Evolutionary conservation across 2,797 vertebrate genomes (phyloP), one percentile per base, ranked within the genome.

Genomic region (Mormyrus hasselquistii): DNA sequence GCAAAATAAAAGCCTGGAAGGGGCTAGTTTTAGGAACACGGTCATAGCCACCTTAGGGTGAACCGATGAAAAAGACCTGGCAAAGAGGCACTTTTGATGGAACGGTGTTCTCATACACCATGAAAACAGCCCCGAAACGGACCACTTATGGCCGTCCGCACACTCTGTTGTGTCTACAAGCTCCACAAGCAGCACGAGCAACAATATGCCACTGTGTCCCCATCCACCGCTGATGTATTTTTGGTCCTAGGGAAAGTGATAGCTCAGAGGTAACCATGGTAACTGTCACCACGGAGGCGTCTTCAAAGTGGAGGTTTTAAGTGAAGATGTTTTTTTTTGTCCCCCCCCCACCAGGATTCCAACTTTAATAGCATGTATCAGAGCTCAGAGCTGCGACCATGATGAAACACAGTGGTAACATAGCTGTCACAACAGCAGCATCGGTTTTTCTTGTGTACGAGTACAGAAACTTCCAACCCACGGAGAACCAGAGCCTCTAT

Each of bases 231-330:
- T 92, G 91, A 10, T 91, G 93, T 96, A 96, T 96, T 96, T 96
- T 95, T 96, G 96, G 95, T 94, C 92, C 91, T 90, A 87, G 92
- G 93, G 92, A 94, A 96, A 95, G 94, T 92, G 94, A 96, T 96
- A 96, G 94, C 95, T 95, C 94, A 88, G 91, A 93, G 88, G 96
- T 96, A 95, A 95, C 96, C 96, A 96, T 96, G 95, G 96, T 94
- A 95, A 96, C 96, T 92, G 95, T 95, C 94, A 90, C 95, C 93
- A 95, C 91, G 91, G 94, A 94, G 90, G 92, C 91, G 94, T 89
- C 92, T 53, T 90, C 88, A 92, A 91, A 59, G 89, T 90, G 90
- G 91, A 86, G 84, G 19, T 57, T 86, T 89, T 65, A 34, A 47
- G 34, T 47, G 34, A 62, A 50, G 53, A 22, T 19, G 25, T 65